phyloP scores from a whole-genome alignment of 2,113 vertebrate species.

The Elachura formosa region DNA sequence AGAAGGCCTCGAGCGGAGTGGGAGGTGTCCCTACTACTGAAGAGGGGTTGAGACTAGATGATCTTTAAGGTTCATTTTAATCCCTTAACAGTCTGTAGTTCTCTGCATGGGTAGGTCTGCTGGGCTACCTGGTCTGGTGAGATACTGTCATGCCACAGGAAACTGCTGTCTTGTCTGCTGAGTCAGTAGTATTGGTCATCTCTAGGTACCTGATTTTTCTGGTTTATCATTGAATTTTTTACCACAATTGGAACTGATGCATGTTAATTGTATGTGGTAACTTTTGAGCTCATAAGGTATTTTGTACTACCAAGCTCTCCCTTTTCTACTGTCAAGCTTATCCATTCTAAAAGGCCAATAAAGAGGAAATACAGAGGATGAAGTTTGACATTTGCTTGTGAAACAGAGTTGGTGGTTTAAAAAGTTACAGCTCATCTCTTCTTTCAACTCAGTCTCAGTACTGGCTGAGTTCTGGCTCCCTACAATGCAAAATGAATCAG shows the following conservation, averaged over 20 bases:
- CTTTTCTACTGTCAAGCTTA: background rate
- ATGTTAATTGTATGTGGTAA: background rate
- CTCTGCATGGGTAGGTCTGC: background rate
- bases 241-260: background rate
- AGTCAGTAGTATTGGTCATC: background rate
- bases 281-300: background rate
- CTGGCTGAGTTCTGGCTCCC: background rate
- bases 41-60: background rate
- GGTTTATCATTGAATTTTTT: background rate
- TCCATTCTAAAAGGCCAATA: slow-evolving; percentile 12
- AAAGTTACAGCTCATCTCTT: background rate
- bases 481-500: background rate
- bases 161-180: background rate
- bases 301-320: background rate
- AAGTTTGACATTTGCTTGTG: slow-evolving; percentile 33
- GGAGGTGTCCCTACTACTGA: fast-evolving
- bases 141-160: background rate
- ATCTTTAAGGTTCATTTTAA: background rate
- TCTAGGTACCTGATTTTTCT: background rate
- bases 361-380: slow-evolving; percentile 18
- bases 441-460: background rate
- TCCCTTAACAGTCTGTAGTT: background rate
- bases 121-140: background rate
- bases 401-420: background rate
- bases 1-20: background rate